Base-by-base conservation (phyloP, 1,140 invertebrate genomes). In the Orius insidiosus region DNA sequence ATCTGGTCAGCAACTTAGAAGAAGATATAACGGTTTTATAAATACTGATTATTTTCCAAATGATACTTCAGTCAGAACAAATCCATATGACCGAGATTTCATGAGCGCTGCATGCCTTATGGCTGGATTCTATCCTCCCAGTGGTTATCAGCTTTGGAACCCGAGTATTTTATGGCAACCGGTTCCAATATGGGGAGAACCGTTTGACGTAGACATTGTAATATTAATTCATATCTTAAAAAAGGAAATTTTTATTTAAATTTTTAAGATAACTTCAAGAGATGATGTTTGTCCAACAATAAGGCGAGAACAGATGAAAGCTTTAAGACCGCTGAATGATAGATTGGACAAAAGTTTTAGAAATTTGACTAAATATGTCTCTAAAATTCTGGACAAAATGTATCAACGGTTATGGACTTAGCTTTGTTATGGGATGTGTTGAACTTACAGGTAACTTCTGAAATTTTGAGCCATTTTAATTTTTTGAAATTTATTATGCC, bases 91-190 rank as follows among this genome's bases (percentile, higher is more conserved):
- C 83, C 55, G 61, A 85, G 88, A 88, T 11, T 62, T 89, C 50
- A 87, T 87, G 78, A 92, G 85, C 60, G 85, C 82, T 1, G 74
- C 80, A 56, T 68, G 75, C 33, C 68, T 90, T 42, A 65, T 92
- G 18, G 84, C 87, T 5, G 85, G 84, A 30, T 63, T 94, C 31
- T 93, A 76, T 64, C 80, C 78, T 14, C 85, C 86, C 0, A 60
- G 61, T 14, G 63, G 70, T 5, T 63, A 72, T 19, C 75, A 85
- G 56, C 64, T 72, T 48, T 88, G 87, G 72, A 70, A 85, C 55
- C 59, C 67, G 0, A 64, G 74, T 36, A 63, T 94, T 35, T 56
- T 62, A 1, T 95, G 89, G 89, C 82, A 85, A 54, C 88, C 89
- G 0, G 76, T 94, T 54, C 82, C 88, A 1, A 75, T 94, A 9